phyloP scores from a whole-genome alignment of 2,888 invertebrate species.

The Priocnemis perturbator region DNA sequence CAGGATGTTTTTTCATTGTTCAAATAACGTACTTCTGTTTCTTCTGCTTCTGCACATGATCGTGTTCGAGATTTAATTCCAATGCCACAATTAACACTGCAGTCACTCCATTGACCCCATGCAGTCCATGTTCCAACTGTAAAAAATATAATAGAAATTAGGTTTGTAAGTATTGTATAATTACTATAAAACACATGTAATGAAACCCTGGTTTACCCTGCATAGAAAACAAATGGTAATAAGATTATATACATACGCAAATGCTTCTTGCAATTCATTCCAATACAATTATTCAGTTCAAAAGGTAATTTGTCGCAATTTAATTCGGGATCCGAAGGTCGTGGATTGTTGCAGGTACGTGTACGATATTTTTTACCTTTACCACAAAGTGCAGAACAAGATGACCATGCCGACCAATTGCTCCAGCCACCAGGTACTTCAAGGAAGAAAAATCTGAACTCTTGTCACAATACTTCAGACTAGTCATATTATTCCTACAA shows the following conservation, averaged over 20 bases:
- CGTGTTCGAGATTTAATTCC: slow-evolving; percentile 48
- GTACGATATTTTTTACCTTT: slow-evolving; percentile 74
- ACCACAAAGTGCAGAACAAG: slow-evolving; percentile 76
- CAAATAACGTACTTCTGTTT: slow-evolving; percentile 30
- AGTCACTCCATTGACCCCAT: slow-evolving; percentile 46
- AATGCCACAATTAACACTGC: slow-evolving; percentile 46
- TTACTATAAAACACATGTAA: not conserved
- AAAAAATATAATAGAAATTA: too few relatives aligned
- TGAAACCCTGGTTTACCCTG: too few relatives aligned
- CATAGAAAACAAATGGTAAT: too few relatives aligned
- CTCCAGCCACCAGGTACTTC: slow-evolving; percentile 73
- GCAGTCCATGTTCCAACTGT: slow-evolving; percentile 42
- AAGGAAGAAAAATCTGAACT: not conserved
- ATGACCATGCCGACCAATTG: slow-evolving; percentile 75
- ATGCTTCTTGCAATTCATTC: slow-evolving; percentile 41
- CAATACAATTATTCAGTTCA: slow-evolving; percentile 37
- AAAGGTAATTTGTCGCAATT: slow-evolving; percentile 41
- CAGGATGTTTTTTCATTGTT: slow-evolving; percentile 75
- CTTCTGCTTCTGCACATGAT: slow-evolving; percentile 58
- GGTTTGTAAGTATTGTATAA: too few relatives aligned
- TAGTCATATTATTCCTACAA: too few relatives aligned
- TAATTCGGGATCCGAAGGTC: slow-evolving; percentile 38
- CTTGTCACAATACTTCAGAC: too few relatives aligned
- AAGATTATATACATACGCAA: slow-evolving; percentile 22
- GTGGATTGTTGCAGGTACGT: slow-evolving; percentile 73